Evolutionary conservation across 1,140 invertebrate genomes (phyloP), one percentile per base, ranked within the genome.

Genomic region (Penaeus chinensis): DNA sequence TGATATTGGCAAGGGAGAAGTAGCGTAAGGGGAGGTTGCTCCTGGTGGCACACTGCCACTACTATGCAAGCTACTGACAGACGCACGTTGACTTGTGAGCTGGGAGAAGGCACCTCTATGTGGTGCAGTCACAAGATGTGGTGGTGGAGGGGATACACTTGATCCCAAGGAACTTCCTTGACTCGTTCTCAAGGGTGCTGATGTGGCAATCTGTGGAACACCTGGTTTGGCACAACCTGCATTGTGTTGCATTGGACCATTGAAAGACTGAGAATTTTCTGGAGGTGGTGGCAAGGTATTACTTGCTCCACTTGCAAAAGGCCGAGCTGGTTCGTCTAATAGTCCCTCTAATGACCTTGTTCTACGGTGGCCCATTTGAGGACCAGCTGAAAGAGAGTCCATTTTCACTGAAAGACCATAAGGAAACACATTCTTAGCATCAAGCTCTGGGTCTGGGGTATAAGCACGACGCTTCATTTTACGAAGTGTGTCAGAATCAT

Each of bases 341-440:
- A 95, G 91, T 27, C 94, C 95, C 91, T 95, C 95, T 47, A 95
- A 90, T 0, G 95, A 95, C 78, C 95, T 93, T 0, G 91, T 91
- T 65, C 91, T 82, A 61, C 91, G 82, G 76, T 91, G 91, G 22
- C 82, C 87, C 24, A 89, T 81, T 13, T 87, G 82, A 77, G 80
- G 69, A 27, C 79, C 74, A 47, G 65, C 54, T 27, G 69, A 18
- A 42, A 81, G 77, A 62, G 83, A 79, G 60, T 88, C 84, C 16
- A 85, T 83, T 84, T 91, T 91, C 27, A 90, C 65, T 76, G 85
- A 88, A 27, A 90, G 76, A n/a, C 90, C 90, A 71, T 85, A 66
- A 1, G 90, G 89, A 78, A 89, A 91, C 20, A 91, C 82, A 89
- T 91, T 91, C 77, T 89, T 82, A 4, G 84, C 63, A 87, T 91